Conservation (phyloP, 2,113 vertebrate genomes). For the Muntiacus muntjak region DNA sequence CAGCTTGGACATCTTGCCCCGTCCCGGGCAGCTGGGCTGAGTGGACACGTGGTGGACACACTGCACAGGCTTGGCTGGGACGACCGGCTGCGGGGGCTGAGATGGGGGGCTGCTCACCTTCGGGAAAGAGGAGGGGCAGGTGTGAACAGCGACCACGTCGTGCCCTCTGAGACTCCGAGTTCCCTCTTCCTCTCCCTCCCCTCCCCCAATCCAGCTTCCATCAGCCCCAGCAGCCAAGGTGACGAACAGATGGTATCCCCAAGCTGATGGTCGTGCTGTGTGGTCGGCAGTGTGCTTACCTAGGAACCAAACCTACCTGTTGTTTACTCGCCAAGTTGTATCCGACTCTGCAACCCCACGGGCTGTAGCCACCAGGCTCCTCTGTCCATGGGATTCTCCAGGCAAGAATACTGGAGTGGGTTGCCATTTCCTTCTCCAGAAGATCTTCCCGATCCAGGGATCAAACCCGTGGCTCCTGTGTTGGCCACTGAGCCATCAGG, state of each 20-base stretch:
- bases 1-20: slow-evolving; percentile 94
- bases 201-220: rapidly evolving
- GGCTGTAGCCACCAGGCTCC: neutral
- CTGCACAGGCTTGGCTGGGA: slow-evolving; percentile 89
- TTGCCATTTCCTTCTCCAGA: neutral
- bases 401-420: neutral
- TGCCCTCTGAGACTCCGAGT: rapidly evolving
- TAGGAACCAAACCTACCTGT: neutral
- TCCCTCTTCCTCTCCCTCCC: neutral
- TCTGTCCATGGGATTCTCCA: neutral
- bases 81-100: slow-evolving; percentile 87
- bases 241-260: neutral
- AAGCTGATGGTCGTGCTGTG: neutral
- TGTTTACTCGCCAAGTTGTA: neutral
- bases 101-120: slow-evolving; percentile 84
- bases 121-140: neutral
- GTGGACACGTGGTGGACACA: slow-evolving; percentile 85
- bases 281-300: neutral
- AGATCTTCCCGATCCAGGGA: neutral
- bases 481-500: neutral
- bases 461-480: neutral
- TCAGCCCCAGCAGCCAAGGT: neutral
- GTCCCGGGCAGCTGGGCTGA: slow-evolving; percentile 89
- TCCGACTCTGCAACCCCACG: neutral
- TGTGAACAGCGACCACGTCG: neutral